phyloP scores from a whole-genome alignment of 1,140 invertebrate genomes.

The Lethrus apterus region DNA sequence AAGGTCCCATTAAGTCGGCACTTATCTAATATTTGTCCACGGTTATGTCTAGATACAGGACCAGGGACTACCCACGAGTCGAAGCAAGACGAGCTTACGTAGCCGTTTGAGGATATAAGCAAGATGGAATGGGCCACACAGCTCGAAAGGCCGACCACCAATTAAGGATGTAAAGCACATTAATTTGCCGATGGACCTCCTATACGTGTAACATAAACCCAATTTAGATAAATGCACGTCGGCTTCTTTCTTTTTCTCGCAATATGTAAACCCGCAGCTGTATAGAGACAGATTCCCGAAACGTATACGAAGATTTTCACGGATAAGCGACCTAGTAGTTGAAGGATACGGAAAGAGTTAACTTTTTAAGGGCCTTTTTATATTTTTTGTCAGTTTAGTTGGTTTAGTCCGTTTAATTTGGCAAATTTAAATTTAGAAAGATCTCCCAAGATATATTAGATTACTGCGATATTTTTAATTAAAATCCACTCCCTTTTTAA shows the following conservation, averaged over 20 bases:
- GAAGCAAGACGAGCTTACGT: constrained; percentile 19
- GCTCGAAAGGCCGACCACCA: constrained; percentile 39
- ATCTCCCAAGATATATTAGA: constrained; percentile 21
- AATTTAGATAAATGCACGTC: constrained; percentile 11
- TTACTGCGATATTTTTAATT: constrained; percentile 20
- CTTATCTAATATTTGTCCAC: constrained; percentile 43
- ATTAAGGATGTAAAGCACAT: constrained; percentile 44
- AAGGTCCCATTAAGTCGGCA: constrained; percentile 39
- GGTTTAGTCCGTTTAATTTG: constrained; percentile 26
- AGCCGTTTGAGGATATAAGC: constrained; percentile 16
- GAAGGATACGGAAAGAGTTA: constrained; percentile 25
- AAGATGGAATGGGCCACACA: constrained; percentile 37
- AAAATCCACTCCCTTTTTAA: constrained; percentile 4
- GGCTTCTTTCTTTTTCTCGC: constrained; percentile 6
- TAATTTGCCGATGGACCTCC: constrained; percentile 41
- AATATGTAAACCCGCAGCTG: too few relatives aligned
- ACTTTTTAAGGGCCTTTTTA: constrained; percentile 12
- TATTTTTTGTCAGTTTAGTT: constrained; percentile 21
- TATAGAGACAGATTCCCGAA: neutral
- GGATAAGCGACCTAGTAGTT: neutral
- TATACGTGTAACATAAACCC: constrained; percentile 31
- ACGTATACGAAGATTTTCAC: neutral
- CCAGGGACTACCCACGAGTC: constrained; percentile 22
- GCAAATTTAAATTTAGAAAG: constrained; percentile 30
- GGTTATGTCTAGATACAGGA: constrained; percentile 32